A percentile compares a stretch with the other conserved stretches of the same genome.
Evolutionary conservation across 2,888 invertebrate genomes (phyloP).

Genomic region (Lasioglossum morio): DNA sequence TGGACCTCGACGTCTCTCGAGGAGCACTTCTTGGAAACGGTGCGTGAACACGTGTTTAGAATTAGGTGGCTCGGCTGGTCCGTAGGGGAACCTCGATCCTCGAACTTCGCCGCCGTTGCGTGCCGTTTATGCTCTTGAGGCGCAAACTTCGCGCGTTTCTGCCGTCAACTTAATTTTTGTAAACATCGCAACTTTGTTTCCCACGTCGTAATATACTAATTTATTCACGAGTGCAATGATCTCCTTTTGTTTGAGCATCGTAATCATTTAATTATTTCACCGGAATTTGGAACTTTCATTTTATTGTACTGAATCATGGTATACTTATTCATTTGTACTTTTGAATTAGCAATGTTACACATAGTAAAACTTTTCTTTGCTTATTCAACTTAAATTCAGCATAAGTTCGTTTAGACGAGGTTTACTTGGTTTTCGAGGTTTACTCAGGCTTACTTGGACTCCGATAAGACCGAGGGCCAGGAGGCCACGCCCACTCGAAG

Average conservation of each 20-base stretch:
- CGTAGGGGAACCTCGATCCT: constrained; percentile 55
- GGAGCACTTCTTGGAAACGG: constrained; percentile 68
- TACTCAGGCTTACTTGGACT: no score
- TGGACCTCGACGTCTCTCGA: constrained; percentile 55
- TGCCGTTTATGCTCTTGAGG: neutral
- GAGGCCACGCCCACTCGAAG: neutral
- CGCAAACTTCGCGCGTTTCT: neutral
- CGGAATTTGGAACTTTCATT: neutral
- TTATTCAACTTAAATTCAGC: no score
- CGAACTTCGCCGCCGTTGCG: neutral
- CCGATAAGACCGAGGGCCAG: neutral
- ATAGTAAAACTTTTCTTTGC: no score
- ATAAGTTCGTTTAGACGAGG: no score
- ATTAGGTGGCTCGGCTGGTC: constrained; percentile 64
- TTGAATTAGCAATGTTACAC: no score
- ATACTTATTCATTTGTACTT: no score
- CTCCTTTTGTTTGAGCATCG: no score
- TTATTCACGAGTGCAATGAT: no score
- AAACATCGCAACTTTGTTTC: neutral
- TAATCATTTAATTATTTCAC: neutral
- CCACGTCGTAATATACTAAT: no score
- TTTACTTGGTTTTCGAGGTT: no score
- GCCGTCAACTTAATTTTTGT: neutral
- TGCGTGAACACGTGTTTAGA: constrained; percentile 70
- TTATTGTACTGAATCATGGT: neutral